Conservation (phyloP, 1,140 invertebrate genomes). For the Zaprionus davidi region DNA sequence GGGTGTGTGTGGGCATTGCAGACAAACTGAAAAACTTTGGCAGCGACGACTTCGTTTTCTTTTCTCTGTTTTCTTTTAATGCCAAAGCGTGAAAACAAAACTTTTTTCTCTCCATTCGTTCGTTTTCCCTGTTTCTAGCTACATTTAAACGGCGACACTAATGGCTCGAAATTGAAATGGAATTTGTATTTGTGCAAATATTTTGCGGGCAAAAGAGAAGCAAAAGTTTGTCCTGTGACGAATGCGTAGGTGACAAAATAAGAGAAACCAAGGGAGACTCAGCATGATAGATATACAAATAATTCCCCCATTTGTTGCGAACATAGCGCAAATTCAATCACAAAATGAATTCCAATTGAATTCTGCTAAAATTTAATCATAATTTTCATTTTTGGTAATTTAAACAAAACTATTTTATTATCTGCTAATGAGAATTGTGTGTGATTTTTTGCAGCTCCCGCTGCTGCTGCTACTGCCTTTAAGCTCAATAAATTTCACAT, state of each 20-base stretch:
- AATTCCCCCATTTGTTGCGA: not conserved
- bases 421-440: slow-evolving; percentile 14
- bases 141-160: slow-evolving; percentile 68
- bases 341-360: slow-evolving; percentile 4
- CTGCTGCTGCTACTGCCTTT: not conserved
- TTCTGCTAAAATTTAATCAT: not conserved
- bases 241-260: not conserved
- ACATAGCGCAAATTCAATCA: not conserved
- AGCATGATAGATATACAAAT: not conserved
- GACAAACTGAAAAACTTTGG: slow-evolving; percentile 76
- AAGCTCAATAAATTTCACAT: slow-evolving; percentile 18
- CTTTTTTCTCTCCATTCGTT: slow-evolving; percentile 44
- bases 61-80: slow-evolving; percentile 76
- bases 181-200: slow-evolving; percentile 72
- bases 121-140: slow-evolving; percentile 14
- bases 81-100: slow-evolving; percentile 79
- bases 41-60: slow-evolving; percentile 40
- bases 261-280: not conserved
- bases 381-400: not conserved
- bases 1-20: slow-evolving; percentile 50
- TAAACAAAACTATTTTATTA: slow-evolving; percentile 1
- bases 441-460: not conserved
- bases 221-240: not conserved
- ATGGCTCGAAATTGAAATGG: slow-evolving; percentile 76
- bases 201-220: slow-evolving; percentile 22